Evolutionary conservation across 2,888 invertebrate species (phyloP), one percentile per base, ranked within the genome.

Genomic region (Oscheius onirici): DNA sequence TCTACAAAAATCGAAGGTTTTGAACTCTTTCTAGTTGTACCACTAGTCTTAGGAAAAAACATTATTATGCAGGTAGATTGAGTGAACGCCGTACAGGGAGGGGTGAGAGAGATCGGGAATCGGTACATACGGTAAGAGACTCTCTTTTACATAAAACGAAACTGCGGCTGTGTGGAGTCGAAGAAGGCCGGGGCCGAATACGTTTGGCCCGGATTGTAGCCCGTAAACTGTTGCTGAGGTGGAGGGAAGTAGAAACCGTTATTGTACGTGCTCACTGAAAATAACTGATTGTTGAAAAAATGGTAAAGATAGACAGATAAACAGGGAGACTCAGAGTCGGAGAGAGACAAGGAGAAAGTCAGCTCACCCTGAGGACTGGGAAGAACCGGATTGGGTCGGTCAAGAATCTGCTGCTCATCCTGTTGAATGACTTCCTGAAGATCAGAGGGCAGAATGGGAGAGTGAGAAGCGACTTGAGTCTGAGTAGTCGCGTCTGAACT

Each of bases 401-500:
- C 69, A 24, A 41, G 41, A 44, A 49, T 28, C n/a, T 26, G 57
- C 3, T 58, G 44, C 13, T 22, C 15, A 24, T 49, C 15, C 3
- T 51, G 49, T 24, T 69, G 69, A 20, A 49, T 43, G 52, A 70
- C 28, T 11, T 70, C 70, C 13, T 24, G 34, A 5, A 70, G 54
- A 20, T 70, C 70, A 51, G 70, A 70, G 13, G 70, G 70, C 26
- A 70, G 55, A 43, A 49, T 55, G 1, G 70, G 70, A 2, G 70
- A 70, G 24, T 49, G 22, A 13, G 71, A 65, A 17, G 55, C 51
- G 11, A 44, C 24, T 17, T 49, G 41, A 15, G 74, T 74, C 60
- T 74, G 74, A 3, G 74, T 74, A 5, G 71, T 67, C 11, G 72
- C 74, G 51, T 74, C 74, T 15, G 58, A 63, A 22, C 71, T 60